Percentiles rank a stretch among this genome's conserved stretches.
These are phyloP conservation scores for Brachirus orientalis DNA, from an alignment of 2,113 vertebrate species.

Conservation along the genomic window DNA sequence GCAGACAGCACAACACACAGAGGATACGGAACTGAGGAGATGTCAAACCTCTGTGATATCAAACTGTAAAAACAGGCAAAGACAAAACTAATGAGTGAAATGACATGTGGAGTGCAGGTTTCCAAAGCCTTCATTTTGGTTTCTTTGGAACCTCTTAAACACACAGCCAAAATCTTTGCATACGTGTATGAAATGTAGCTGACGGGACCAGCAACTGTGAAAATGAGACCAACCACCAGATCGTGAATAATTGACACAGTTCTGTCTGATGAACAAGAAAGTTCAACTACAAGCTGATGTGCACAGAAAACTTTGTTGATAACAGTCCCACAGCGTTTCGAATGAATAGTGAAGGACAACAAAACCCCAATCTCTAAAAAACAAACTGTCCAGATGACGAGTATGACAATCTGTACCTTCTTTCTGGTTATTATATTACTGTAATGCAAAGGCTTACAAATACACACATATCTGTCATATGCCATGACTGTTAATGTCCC, in stretches of 20 bases:
- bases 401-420: not conserved
- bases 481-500: constrained; percentile 32
- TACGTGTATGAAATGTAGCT: constrained; percentile 23
- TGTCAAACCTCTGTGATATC: constrained; percentile 18
- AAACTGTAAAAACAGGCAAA: constrained; percentile 31
- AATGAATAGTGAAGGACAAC: constrained; percentile 9
- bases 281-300: constrained; percentile 22
- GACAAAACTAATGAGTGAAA: constrained; percentile 13
- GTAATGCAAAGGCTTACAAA: constrained; percentile 35
- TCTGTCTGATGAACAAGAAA: constrained; percentile 15
- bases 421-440: constrained; percentile 9
- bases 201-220: constrained; percentile 4
- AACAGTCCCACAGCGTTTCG: not conserved
- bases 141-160: constrained; percentile 18
- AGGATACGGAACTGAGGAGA: constrained; percentile 2
- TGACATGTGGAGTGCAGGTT: constrained; percentile 23
- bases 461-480: constrained; percentile 33
- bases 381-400: constrained; percentile 15
- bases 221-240: constrained; percentile 16
- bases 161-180: constrained; percentile 1
- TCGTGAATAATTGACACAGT: constrained; percentile 15
- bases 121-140: constrained; percentile 18
- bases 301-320: constrained; percentile 25
- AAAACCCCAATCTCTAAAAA: constrained; percentile 25
- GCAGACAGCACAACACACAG: constrained; percentile 19